Evolutionary conservation across 2,888 invertebrate species (phyloP), one percentile per base, ranked within the genome.

Genomic region (Ceratothoa steindachneri): DNA sequence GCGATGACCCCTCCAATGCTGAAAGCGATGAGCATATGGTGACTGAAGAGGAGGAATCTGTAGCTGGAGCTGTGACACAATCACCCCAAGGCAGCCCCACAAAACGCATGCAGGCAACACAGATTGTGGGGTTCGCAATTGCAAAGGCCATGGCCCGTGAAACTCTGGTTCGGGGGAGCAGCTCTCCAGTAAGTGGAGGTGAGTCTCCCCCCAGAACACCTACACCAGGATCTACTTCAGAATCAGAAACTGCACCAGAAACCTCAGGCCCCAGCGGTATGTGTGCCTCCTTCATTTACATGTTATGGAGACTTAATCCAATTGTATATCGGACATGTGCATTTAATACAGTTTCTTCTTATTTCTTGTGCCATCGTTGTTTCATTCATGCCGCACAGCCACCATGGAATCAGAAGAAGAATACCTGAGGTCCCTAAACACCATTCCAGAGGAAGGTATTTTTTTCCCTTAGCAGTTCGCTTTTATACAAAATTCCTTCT

Each of bases 111-210:
- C 75, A 78, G 69, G 78, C 78, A 4, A 67, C 78, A 5, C 66
- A 64, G 29, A 78, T 78, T 52, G 75, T 78, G 0, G 78, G 78
- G 9, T 73, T 72, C 53, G 78, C 78, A 27, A 78, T 78, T 7
- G 78, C 78, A 31, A 78, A 78, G 30, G 78, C 78, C 28, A 78
- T 78, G 78, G 75, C 78, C 2, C 65, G 78, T 2, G 78, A 78
- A 64, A 69, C 73, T n/a, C 73, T 73, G 5, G 75, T 68, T 28
- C 31, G 75, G 31, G 77, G 74, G 24, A 31, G 31, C 3, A 30
- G 29, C 29, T 67, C 31, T 29, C 9, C 29, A 15, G 15, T n/a
- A 2, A 30, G 67, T n/a, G 31, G 29, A 3, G 29, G n/a, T 1
- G 2, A n/a, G 1, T n/a, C 29, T 67, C 67, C 12, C 29, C 28